A percentile compares a stretch with the other conserved stretches of the same genome.
These are phyloP conservation scores for Arrhamphus sclerolepis DNA, from an alignment of 2,797 vertebrate genomes.

Conservation along the genomic window DNA sequence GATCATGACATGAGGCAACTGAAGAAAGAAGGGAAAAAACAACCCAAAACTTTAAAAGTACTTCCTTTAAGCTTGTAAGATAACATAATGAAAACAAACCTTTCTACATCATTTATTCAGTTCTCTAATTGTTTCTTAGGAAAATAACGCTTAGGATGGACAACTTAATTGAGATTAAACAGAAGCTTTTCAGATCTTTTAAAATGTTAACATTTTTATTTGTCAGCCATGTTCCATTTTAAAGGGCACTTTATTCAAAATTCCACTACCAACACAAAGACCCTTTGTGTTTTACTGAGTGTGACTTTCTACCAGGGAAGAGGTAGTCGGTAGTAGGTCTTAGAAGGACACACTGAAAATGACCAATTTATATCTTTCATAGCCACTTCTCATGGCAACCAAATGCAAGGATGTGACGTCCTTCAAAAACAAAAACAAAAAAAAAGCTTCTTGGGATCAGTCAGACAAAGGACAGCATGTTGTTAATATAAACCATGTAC, in stretches of 20 bases:
- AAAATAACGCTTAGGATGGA: neutral
- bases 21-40: constrained; percentile 16
- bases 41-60: constrained; percentile 6
- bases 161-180: neutral
- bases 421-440: constrained; percentile 36
- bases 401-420: constrained; percentile 52
- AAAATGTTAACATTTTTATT: too few relatives aligned
- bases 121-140: constrained; percentile 16
- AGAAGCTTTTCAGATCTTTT: neutral
- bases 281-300: too few relatives aligned
- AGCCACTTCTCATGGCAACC: constrained; percentile 42
- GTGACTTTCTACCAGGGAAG: too few relatives aligned
- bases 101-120: constrained; percentile 11
- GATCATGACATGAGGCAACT: constrained; percentile 47
- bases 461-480: constrained; percentile 45
- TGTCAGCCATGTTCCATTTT: too few relatives aligned
- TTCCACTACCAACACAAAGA: too few relatives aligned
- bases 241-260: too few relatives aligned
- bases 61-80: constrained; percentile 25
- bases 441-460: constrained; percentile 63
- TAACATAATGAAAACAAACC: constrained; percentile 26
- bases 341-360: constrained; percentile 37
- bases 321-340: too few relatives aligned
- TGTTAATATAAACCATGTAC: constrained; percentile 44
- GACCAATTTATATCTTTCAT: constrained; percentile 37